Evolutionary conservation across 2,797 vertebrate genomes (phyloP).

Genomic region (Mormyrus proboscirostris): DNA sequence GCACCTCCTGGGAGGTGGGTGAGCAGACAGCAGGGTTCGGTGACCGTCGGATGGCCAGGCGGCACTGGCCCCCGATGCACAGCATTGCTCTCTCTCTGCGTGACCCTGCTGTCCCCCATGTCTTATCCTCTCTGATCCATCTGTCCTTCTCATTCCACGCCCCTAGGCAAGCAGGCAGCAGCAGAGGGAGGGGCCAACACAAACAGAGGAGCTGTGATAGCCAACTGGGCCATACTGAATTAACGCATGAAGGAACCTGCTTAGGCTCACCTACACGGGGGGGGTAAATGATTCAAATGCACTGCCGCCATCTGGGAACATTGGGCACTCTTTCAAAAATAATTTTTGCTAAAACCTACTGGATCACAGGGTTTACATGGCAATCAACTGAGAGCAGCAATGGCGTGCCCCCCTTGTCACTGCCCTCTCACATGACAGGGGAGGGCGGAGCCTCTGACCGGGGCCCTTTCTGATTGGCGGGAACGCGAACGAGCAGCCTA

Average conservation of each 20-base stretch:
- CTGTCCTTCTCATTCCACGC: neutral
- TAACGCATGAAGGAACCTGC: neutral
- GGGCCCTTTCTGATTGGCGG: conserved; percentile 23
- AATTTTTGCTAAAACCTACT: neutral
- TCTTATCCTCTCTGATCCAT: neutral
- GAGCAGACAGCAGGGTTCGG: neutral
- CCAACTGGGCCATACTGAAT: conserved; percentile 12
- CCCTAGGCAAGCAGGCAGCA: neutral
- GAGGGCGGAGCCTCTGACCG: conserved; percentile 32
- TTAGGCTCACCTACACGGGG: neutral
- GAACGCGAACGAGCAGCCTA: conserved; percentile 26
- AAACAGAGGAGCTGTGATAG: conserved; percentile 3
- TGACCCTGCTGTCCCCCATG: neutral
- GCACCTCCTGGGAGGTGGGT: neutral
- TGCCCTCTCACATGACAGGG: neutral
- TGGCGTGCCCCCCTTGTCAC: no score
- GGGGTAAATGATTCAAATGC: neutral
- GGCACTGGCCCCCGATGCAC: neutral
- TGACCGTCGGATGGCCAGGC: neutral
- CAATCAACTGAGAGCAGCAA: neutral
- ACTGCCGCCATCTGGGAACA: neutral
- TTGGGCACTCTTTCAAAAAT: neutral
- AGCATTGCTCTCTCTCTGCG: neutral
- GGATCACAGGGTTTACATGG: neutral
- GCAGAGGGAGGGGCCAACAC: neutral